phyloP scores from a whole-genome alignment of 2,888 invertebrate species.

The Monoplex corrugatus region DNA sequence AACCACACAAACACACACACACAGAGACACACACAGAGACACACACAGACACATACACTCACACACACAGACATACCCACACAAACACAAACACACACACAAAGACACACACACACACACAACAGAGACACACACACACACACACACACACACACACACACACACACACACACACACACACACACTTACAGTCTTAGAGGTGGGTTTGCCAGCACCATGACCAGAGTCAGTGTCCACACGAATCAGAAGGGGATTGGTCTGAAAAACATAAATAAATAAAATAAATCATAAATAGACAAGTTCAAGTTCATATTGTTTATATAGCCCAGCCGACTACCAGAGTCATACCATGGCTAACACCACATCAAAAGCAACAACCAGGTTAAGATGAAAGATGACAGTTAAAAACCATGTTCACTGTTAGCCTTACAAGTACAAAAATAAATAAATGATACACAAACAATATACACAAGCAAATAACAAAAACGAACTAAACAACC shows the following conservation, averaged over 20 bases:
- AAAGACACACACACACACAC: not conserved
- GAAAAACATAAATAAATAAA: slow-evolving; percentile 49
- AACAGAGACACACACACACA: not conserved
- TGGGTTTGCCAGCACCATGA: slow-evolving; percentile 98
- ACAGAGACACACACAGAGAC: not conserved
- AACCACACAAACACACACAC: not conserved
- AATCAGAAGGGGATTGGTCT: slow-evolving; percentile 93
- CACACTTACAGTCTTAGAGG: slow-evolving; percentile 90
- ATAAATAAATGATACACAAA: too few relatives aligned
- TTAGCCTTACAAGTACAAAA: too few relatives aligned
- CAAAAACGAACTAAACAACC: too few relatives aligned
- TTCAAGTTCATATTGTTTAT: too few relatives aligned
- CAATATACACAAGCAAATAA: too few relatives aligned
- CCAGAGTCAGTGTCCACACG: slow-evolving; percentile 97
- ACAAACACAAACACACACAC: not conserved
- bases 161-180: not conserved
- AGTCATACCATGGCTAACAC: too few relatives aligned
- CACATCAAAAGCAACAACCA: not conserved
- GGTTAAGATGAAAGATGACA: not conserved
- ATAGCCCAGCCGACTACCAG: too few relatives aligned
- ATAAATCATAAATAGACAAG: not conserved
- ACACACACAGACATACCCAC: not conserved
- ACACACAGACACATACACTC: not conserved
- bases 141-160: not conserved
- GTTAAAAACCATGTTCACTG: not conserved